Conservation (phyloP, 2,113 vertebrate species). For the Andinoacara biseriatus region DNA sequence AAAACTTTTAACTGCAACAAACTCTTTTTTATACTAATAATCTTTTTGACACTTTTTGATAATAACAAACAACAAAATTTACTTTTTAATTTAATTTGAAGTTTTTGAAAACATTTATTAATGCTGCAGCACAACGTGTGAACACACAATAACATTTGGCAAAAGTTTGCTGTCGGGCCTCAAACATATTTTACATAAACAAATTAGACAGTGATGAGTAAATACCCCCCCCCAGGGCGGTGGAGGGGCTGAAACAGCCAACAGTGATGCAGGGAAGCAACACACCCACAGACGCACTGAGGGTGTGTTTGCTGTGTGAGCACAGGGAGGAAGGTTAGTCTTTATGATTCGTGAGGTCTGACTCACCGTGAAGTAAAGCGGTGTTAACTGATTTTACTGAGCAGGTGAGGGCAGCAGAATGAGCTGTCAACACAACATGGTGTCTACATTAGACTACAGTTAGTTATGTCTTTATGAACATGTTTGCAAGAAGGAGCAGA, state of each 20-base stretch:
- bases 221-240: too few relatives aligned
- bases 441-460: neutral
- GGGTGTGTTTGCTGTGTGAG: neutral
- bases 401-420: neutral
- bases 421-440: neutral
- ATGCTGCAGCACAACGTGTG: neutral
- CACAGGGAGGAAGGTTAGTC: neutral
- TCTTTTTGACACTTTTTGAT: neutral
- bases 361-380: neutral
- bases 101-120: neutral
- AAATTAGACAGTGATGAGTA: neutral
- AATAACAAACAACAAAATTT: neutral
- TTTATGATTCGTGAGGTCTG: neutral
- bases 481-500: neutral
- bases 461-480: neutral
- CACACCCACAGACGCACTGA: neutral
- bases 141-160: neutral
- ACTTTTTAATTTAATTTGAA: neutral
- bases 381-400: neutral
- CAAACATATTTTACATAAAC: neutral
- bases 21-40: neutral
- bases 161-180: neutral
- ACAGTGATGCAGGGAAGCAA: neutral
- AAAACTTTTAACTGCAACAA: neutral
- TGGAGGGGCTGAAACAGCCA: too few relatives aligned